Base-by-base conservation (phyloP, 2,113 vertebrate species). In the Lichenostomus cassidix region DNA sequence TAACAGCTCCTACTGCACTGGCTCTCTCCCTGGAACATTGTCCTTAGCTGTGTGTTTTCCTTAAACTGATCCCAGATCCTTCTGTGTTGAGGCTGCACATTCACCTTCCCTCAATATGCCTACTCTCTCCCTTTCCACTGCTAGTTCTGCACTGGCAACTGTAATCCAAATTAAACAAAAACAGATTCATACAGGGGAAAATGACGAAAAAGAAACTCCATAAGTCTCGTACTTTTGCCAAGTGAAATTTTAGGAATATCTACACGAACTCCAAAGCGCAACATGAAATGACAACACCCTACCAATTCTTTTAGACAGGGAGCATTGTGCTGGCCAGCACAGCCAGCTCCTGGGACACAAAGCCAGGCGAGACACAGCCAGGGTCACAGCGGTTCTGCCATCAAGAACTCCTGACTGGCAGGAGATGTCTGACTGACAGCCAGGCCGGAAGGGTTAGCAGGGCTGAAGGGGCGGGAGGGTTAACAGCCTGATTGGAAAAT, bases 401-500 rank as follows among this genome's bases (percentile, higher is more conserved):
- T 1, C 59, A 23, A 11, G 53, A 70, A n/a, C 37, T 11, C 64
- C 37, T 60, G 90, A 94, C 7, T 94, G 96, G 96, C 96, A 93
- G 69, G 64, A 41, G 83, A 59, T 33, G 93, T 87, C 76, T 97
- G 97, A 98, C 70, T 97, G 98, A 98, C 97, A 97, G 96, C 50
- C 27, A 46, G 96, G 96, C 97, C 94, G 89, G 95, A 91, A 97
- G 94, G 96, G 97, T 93, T 96, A 97, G 97, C 95, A 96, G 96
- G 95, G 95, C 95, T 87, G 95, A 94, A 88, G 97, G 97, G 98
- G 97, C 29, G 95, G 98, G 98, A 99, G 98, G 99, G 99, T 99
- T 99, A 99, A 98, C 98, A 98, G 98, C 98, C 99, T 99, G 98
- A 99, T 99, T 99, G 98, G 98, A 99, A 99, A 99, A 99, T 99